Percentiles rank a stretch among this genome's conserved stretches.
phyloP scores from a whole-genome alignment of 2,113 vertebrate genomes.

The Axis porcinus region DNA sequence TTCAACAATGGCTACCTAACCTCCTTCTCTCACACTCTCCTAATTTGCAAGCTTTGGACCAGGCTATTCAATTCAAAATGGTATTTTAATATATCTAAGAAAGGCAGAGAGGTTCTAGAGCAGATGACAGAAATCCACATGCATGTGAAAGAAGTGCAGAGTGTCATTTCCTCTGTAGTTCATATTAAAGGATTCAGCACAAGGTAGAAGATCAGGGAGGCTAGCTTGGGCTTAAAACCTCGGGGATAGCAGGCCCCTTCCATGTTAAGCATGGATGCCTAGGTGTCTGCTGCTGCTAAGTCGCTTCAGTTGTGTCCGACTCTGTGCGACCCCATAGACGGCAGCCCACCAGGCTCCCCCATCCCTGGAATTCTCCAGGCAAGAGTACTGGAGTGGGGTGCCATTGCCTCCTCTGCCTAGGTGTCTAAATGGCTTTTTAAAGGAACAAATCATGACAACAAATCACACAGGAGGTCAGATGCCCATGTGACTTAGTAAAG shows the following conservation, averaged over 20 bases:
- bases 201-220: background rate
- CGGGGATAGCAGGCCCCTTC: background rate
- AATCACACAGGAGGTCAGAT: background rate
- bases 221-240: background rate
- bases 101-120: background rate
- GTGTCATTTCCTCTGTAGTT: background rate
- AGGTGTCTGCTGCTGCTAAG: background rate
- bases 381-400: too few relatives aligned
- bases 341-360: too few relatives aligned
- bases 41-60: background rate
- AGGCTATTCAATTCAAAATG: background rate
- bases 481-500: background rate
- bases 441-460: background rate
- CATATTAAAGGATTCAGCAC: background rate
- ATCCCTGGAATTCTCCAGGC: too few relatives aligned
- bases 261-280: background rate
- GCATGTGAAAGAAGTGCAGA: too few relatives aligned
- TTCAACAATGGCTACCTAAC: background rate
- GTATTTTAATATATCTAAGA: background rate
- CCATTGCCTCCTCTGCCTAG: too few relatives aligned
- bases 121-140: background rate
- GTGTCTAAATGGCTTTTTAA: background rate
- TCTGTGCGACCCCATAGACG: too few relatives aligned
- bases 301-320: too few relatives aligned
- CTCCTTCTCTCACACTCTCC: background rate